A percentile compares a stretch with the other conserved stretches of the same genome.
phyloP scores from a whole-genome alignment of 2,888 invertebrate genomes.

The Rhimphoctona megacephalus region DNA sequence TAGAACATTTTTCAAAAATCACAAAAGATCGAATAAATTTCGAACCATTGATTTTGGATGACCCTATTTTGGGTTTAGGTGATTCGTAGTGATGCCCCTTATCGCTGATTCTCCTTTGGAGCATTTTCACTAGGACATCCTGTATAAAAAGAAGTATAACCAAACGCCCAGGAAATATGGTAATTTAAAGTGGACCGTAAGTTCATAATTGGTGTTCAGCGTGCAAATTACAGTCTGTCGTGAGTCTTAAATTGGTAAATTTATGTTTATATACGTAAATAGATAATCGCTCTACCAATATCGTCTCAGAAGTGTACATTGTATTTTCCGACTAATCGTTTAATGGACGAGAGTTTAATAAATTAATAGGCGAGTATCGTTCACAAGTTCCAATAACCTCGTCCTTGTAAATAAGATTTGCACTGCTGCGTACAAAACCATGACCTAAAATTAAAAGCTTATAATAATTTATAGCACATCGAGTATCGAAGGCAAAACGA shows the following conservation, averaged over 20 bases:
- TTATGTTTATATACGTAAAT: background rate
- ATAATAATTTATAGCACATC: background rate
- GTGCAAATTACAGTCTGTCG: constrained; percentile 24
- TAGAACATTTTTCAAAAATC: too few species aligned
- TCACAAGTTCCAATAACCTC: constrained; percentile 30
- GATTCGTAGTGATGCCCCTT: background rate
- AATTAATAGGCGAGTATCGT: constrained; percentile 40
- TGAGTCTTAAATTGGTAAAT: constrained; percentile 1
- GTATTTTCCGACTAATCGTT: constrained; percentile 36
- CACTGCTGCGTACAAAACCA: background rate
- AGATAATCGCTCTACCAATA: constrained; percentile 15
- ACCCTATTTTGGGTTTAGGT: background rate
- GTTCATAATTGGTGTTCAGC: constrained; percentile 41
- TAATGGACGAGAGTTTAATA: constrained; percentile 7
- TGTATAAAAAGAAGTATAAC: background rate
- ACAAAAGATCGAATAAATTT: too few species aligned
- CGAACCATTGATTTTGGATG: too few species aligned
- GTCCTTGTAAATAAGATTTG: constrained; percentile 36
- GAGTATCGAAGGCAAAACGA: background rate
- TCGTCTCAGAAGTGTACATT: constrained; percentile 10
- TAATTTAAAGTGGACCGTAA: background rate
- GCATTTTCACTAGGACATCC: background rate
- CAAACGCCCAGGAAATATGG: background rate
- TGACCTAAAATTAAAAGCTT: constrained; percentile 43
- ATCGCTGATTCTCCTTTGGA: background rate